phyloP scores from a whole-genome alignment of 2,113 vertebrate species.

The Symphodus melops region DNA sequence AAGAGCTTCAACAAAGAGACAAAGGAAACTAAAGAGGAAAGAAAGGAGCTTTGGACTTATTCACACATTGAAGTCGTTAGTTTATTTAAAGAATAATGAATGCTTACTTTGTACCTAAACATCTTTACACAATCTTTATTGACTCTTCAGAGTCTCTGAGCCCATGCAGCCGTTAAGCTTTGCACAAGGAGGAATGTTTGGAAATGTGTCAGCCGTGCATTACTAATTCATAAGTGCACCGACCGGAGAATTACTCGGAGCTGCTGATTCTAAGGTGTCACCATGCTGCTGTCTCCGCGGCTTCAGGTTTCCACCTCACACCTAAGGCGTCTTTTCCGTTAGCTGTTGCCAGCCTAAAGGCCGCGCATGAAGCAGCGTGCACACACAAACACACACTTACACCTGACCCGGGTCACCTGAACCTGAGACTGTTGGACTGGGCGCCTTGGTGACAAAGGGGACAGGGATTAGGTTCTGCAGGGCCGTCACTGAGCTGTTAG shows the following conservation, averaged over 20 bases:
- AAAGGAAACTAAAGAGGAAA: background rate
- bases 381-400: slow-evolving; percentile 15
- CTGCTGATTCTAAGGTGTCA: slow-evolving; percentile 43
- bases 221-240: slow-evolving; percentile 56
- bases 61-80: background rate
- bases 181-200: slow-evolving; percentile 11
- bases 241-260: slow-evolving; percentile 30
- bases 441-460: slow-evolving; percentile 49
- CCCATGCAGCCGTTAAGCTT: background rate
- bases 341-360: slow-evolving; percentile 31
- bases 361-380: background rate
- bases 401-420: slow-evolving; percentile 38
- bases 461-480: slow-evolving; percentile 46
- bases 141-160: background rate
- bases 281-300: slow-evolving; percentile 19
- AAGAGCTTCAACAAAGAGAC: background rate
- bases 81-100: background rate
- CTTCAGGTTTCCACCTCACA: slow-evolving; percentile 72
- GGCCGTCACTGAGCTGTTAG: slow-evolving; percentile 23
- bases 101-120: background rate
- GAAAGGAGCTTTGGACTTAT: background rate
- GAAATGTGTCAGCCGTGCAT: slow-evolving; percentile 49
- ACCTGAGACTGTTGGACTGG: slow-evolving; percentile 55
- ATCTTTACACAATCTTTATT: background rate
- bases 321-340: slow-evolving; percentile 50